Percentiles rank a stretch among this genome's conserved stretches.
Evolutionary conservation across 2,888 invertebrate species (phyloP).

Genomic region (Anthophora plumipes): DNA sequence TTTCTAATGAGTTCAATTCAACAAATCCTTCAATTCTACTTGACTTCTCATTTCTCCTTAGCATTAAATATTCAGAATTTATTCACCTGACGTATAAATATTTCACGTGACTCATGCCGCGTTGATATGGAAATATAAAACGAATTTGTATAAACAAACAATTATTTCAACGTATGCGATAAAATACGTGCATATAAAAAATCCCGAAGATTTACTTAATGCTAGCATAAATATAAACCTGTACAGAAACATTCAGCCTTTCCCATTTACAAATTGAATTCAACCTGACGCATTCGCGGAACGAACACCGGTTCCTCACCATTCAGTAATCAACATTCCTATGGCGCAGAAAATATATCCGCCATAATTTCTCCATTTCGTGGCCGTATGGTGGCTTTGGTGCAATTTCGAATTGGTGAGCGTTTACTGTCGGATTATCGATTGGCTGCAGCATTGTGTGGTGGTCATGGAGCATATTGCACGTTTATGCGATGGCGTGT

Average conservation of each 20-base stretch:
- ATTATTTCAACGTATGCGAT: too few species aligned
- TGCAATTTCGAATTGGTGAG: background rate
- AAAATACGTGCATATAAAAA: too few species aligned
- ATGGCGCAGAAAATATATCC: background rate
- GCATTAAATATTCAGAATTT: too few species aligned
- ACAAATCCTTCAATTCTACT: too few species aligned
- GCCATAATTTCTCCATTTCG: background rate
- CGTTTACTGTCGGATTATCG: slow-evolving; percentile 18
- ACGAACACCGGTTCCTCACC: background rate
- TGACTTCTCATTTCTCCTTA: too few species aligned
- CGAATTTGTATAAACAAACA: too few species aligned
- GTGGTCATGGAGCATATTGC: slow-evolving; percentile 41
- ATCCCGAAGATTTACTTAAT: too few species aligned
- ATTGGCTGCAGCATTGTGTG: slow-evolving; percentile 17
- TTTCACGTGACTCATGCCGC: too few species aligned
- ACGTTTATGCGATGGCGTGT: background rate
- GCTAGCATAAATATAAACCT: too few species aligned
- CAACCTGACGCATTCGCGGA: background rate
- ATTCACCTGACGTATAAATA: too few species aligned
- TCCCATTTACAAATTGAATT: background rate
- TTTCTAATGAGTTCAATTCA: too few species aligned
- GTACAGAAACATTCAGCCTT: background rate
- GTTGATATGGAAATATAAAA: too few species aligned
- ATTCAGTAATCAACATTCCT: background rate
- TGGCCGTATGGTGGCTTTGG: background rate